A percentile compares a stretch with the other conserved stretches of the same genome.
Conservation (phyloP, 2,113 vertebrate species). For the Tragelaphus imberbis region DNA sequence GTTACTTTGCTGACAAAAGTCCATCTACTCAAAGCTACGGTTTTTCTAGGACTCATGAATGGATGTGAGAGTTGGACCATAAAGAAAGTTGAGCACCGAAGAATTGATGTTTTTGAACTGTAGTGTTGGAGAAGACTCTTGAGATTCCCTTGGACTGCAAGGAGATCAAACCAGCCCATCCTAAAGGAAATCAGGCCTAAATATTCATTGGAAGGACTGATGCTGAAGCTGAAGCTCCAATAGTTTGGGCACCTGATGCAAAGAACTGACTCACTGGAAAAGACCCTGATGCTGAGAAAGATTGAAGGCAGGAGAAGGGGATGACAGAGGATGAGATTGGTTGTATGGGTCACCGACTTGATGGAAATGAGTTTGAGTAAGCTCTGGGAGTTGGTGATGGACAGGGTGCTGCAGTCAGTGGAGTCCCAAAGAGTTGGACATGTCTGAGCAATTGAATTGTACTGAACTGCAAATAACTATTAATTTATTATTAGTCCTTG, state of each 20-base stretch:
- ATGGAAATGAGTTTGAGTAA: not conserved
- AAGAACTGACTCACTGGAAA: not conserved
- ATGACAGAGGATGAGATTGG: not conserved
- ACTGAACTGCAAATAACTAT: not conserved
- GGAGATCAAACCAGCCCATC: not conserved
- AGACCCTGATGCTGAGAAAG: not conserved
- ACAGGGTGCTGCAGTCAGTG: not conserved
- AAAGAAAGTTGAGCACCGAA: not conserved
- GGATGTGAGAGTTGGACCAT: not conserved
- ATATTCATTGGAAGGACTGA: not conserved
- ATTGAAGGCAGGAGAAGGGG: not conserved
- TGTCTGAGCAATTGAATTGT: not conserved
- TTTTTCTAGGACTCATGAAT: not conserved
- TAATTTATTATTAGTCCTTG: not conserved
- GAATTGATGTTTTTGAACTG: not conserved
- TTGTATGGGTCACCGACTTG: not conserved
- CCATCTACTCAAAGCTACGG: not conserved
- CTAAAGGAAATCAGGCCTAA: not conserved
- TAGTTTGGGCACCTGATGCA: not conserved
- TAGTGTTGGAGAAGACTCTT: not conserved
- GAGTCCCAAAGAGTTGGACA: not conserved
- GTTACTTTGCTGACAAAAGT: not conserved
- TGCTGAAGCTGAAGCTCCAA: not conserved
- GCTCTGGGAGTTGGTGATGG: not conserved
- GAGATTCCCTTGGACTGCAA: not conserved